Evolutionary conservation across 2,888 invertebrate species (phyloP), one percentile per base, ranked within the genome.

Genomic region (Mystacides longicornis): DNA sequence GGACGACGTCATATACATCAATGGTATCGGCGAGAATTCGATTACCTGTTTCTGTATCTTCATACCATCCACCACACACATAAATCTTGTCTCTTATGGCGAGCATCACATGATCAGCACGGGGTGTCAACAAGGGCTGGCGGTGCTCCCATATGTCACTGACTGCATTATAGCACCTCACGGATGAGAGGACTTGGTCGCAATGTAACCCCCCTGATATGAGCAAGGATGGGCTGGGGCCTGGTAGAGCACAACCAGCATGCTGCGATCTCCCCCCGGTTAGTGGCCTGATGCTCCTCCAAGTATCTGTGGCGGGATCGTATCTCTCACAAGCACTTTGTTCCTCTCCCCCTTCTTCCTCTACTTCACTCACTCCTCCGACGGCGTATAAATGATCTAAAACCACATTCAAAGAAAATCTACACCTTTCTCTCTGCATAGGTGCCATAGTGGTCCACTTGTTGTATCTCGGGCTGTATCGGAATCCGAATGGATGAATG

Each of bases 401-500:
- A 9, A 62, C 74, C 1, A 81, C 81, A 64, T 81, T 83, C 49
- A 85, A 67, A 1, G 83, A 82, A 67, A 85, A 85, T 4, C 85
- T 72, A 63, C 84, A 85, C 27, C 85, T 70, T 65, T 85, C 85
- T 49, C 78, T 71, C 62, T 80, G 77, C 77, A 85, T 81, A 11
- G 85, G 81, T 2, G 84, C 79, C 65, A 86, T 83, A 3, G 82
- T 83, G 4, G 76, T 75, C 87, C 87, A 87, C 59, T 79, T 77
- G 64, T 83, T 78, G 22, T 73, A 74, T 22, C 78, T 69, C 0
- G 86, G 83, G 62, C 77, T 78, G 63, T 81, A 83, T 3, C 81
- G 78, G 66, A 86, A 86, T 0, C 86, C 86, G 67, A 85, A 86
- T 0, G 85, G 84, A 71, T 86, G 86, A 52, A 85, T 81, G 63